These are phyloP conservation scores for Macaria notata DNA, from an alignment of 2,888 invertebrate species.

Conservation along the genomic window DNA sequence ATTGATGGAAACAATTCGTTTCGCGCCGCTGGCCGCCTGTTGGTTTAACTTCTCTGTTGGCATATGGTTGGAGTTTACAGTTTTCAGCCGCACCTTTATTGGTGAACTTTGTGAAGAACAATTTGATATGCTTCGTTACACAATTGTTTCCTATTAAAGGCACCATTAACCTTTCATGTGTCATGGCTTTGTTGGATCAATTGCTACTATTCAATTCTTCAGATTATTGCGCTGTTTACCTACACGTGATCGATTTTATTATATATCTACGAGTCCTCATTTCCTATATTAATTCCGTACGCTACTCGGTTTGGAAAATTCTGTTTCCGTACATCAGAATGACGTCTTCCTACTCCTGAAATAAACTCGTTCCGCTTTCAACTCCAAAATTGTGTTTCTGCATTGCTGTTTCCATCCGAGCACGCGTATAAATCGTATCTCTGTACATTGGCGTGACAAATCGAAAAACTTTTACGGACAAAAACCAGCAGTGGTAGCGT, in stretches of 20 bases:
- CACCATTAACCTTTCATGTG: no score
- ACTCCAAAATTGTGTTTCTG: not conserved
- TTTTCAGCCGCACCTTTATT: conserved; percentile 13
- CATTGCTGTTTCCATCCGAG: not conserved
- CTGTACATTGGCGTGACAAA: not conserved
- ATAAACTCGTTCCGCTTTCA: not conserved
- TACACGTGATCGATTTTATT: no score
- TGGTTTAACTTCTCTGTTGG: conserved; percentile 2
- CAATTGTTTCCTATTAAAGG: not conserved
- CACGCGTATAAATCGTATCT: not conserved
- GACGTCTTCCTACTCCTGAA: not conserved
- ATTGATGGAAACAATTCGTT: conserved; percentile 24
- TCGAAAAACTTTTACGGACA: not conserved
- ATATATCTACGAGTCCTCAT: no score
- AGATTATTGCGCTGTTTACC: no score
- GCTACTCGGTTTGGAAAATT: no score
- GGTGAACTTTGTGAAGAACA: conserved; percentile 7
- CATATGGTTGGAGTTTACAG: conserved; percentile 25
- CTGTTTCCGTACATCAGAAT: not conserved
- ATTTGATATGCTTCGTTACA: conserved; percentile 1
- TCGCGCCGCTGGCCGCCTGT: conserved; percentile 13
- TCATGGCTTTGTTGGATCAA: no score
- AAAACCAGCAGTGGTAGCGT: not conserved
- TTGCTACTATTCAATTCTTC: no score
- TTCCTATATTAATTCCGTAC: no score